phyloP scores from a whole-genome alignment of 1,140 invertebrate genomes.

The Monochamus saltuarius region DNA sequence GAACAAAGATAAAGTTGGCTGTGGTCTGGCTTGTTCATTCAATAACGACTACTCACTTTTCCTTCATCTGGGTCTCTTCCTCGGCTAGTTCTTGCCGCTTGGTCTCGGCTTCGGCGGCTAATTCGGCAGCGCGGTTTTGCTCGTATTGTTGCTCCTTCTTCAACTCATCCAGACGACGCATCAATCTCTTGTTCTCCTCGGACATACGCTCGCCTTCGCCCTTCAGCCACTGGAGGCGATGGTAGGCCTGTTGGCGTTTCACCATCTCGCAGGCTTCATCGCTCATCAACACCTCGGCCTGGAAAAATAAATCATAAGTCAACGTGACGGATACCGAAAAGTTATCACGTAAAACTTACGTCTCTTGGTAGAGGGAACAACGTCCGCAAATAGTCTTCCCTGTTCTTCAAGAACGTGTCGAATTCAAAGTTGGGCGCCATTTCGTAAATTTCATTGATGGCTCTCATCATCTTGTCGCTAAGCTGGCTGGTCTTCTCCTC shows the following conservation, averaged over 20 bases:
- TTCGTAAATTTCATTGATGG: slow-evolving; percentile 43
- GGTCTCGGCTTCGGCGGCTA: slow-evolving; percentile 18
- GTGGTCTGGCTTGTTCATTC: no score
- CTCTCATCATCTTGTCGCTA: slow-evolving; percentile 39
- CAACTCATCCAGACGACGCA: slow-evolving; percentile 23
- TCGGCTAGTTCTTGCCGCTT: slow-evolving; percentile 22
- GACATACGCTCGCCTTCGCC: slow-evolving; percentile 31
- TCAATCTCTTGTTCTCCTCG: slow-evolving; percentile 32
- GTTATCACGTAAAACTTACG: slow-evolving; percentile 23
- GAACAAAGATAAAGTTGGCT: not conserved
- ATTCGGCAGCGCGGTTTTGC: slow-evolving; percentile 5
- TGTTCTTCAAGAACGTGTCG: slow-evolving; percentile 34
- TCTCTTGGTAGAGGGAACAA: slow-evolving; percentile 36
- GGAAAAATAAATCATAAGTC: not conserved
- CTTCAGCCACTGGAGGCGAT: slow-evolving; percentile 34
- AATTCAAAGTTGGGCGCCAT: slow-evolving; percentile 45
- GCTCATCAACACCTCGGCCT: not conserved
- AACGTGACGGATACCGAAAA: no score
- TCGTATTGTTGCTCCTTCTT: slow-evolving; percentile 26
- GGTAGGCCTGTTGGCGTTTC: slow-evolving; percentile 33
- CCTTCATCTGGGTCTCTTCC: slow-evolving; percentile 26
- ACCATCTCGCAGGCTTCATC: slow-evolving; percentile 24
- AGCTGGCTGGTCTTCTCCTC: slow-evolving; percentile 36
- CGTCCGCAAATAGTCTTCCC: slow-evolving; percentile 33
- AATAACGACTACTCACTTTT: slow-evolving; percentile 12